These are phyloP conservation scores for Ibidorhyncha struthersii DNA, from an alignment of 2,113 vertebrate genomes.

Conservation along the genomic window DNA sequence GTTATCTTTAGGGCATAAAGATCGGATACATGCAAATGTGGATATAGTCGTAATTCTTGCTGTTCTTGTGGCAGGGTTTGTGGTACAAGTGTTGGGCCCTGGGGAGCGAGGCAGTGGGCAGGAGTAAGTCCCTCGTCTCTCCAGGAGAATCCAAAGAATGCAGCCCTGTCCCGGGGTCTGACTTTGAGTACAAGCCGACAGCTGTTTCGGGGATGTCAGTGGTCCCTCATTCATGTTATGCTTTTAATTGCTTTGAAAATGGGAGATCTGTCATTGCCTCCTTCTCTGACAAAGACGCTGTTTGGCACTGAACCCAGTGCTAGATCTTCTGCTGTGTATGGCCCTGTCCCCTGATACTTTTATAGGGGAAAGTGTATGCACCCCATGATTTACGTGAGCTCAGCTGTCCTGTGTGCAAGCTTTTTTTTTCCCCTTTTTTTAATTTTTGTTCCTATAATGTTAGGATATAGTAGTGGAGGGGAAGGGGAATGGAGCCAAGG, in stretches of 20 bases:
- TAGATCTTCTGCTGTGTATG: neutral
- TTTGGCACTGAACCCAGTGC: neutral
- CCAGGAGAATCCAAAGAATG: neutral
- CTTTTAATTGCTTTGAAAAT: neutral
- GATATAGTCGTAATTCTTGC: neutral
- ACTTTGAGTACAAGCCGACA: neutral
- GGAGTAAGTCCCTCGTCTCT: neutral
- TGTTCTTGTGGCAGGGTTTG: conserved; percentile 15
- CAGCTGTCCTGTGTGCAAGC: neutral
- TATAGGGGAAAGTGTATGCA: neutral
- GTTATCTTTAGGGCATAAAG: conserved; percentile 48
- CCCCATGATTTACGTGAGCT: neutral
- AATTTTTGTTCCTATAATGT: neutral
- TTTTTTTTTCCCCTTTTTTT: neutral
- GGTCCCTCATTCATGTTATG: neutral
- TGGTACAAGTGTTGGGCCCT: neutral
- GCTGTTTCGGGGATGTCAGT: neutral
- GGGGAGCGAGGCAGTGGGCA: neutral
- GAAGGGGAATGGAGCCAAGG: neutral
- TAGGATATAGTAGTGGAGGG: neutral
- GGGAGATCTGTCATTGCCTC: neutral
- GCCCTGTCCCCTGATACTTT: neutral
- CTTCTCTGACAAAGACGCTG: neutral
- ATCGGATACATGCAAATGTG: neutral
- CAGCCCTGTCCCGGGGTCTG: neutral